Evolutionary conservation across 2,888 invertebrate genomes (phyloP).

Genomic region (Aphodius granarius): DNA sequence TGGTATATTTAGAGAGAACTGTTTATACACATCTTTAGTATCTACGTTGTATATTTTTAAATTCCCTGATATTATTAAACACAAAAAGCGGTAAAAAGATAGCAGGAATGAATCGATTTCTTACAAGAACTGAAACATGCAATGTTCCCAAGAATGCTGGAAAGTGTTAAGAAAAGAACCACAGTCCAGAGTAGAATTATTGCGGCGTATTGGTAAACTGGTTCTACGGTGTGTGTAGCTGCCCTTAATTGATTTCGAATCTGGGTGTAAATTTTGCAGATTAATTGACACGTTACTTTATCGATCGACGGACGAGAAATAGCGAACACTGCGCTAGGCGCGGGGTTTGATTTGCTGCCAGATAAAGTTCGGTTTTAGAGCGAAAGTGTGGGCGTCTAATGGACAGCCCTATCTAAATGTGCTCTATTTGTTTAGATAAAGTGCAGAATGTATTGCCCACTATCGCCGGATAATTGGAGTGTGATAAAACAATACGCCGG

Average conservation of each 20-base stretch:
- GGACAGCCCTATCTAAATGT: constrained; percentile 22
- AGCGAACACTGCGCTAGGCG: constrained; percentile 16
- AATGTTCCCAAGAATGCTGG: no score
- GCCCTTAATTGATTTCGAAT: constrained; percentile 18
- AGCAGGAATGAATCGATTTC: no score
- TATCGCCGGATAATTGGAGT: constrained; percentile 20
- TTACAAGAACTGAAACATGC: no score
- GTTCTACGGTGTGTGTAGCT: not conserved
- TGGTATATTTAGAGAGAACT: not conserved
- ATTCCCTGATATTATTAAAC: no score
- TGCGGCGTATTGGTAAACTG: not conserved
- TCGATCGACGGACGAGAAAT: constrained; percentile 17
- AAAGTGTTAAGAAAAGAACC: no score
- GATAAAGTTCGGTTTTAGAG: constrained; percentile 22
- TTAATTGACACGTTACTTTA: constrained; percentile 29
- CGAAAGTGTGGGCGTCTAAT: constrained; percentile 22
- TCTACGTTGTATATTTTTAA: no score
- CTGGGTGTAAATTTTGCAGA: constrained; percentile 20
- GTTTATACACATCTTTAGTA: not conserved
- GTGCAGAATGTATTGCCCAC: constrained; percentile 18
- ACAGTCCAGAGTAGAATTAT: not conserved
- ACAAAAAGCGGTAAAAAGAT: no score
- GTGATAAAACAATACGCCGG: constrained; percentile 8
- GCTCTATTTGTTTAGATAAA: constrained; percentile 25
- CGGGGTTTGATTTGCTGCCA: constrained; percentile 25